Evolutionary conservation across 2,888 invertebrate species (phyloP), one percentile per base, ranked within the genome.

Genomic region (Drosophila paracracens): DNA sequence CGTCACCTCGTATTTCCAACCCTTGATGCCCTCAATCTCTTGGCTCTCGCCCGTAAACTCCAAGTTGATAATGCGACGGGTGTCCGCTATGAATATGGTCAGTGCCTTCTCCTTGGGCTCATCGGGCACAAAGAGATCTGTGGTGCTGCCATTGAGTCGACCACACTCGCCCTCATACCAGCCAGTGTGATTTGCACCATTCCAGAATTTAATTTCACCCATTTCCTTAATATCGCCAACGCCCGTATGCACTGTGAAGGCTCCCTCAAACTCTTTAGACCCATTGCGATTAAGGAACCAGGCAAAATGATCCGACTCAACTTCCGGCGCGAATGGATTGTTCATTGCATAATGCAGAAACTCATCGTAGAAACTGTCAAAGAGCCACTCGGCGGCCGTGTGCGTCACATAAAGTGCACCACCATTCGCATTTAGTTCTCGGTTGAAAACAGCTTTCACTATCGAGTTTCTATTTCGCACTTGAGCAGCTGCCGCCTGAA

Each of bases 271-370:
- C 0, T 94, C 94, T 27, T 94, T 92, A 0, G 96, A 96, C 13
- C 94, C 94, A 91, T 98, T 97, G 77, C 97, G 95, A 96, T 96
- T 93, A 18, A 93, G 93, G 91, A 98, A 98, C 96, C 98, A 97
- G 1, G 96, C 98, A 92, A 98, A 98, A 81, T 95, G 96, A 69
- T 92, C 84, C 91, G 13, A 94, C 79, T 75, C 95, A 13, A 91
- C 65, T 4, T 27, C 2, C 7, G 87, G 85, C 0, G 63, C 83
- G 33, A 83, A 21, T 0, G 91, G 87, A 66, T 75, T 92, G 6
- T 90, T 88, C 93, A 33, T 93, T 65, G 38, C 95, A 94, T 63
- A 96, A 83, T 78, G 94, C 53, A 98, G 92, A 29, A 97, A 90
- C 0, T 94, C 94, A 91, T 98, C 98, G 0, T 95, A 94, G 91